Evolutionary conservation across 2,113 vertebrate species (phyloP), one percentile per base, ranked within the genome.

Genomic region (Callocephalon fimbriatum): DNA sequence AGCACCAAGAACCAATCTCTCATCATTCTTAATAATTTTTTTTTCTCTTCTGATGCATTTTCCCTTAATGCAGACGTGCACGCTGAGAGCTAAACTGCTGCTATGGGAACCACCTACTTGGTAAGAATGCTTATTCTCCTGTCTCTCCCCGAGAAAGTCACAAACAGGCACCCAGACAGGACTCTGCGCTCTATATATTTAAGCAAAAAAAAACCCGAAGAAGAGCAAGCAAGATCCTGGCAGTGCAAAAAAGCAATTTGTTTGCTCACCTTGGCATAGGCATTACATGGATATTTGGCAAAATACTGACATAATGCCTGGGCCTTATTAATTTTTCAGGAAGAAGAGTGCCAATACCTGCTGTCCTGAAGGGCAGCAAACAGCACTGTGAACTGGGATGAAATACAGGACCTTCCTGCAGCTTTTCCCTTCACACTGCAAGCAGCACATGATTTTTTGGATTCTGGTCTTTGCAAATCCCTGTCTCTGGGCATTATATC

Each of bases 311-410:
- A 22, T 22, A 73, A 86, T 26, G 56, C 21, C 72, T 4, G 5
- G 44, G 47, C 18, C 45, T 40, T 26, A 9, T 32, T 50, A 21
- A 38, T 53, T 75, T n/a, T 7, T 59, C 31, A 47, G 44, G 42
- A 56, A 65, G 32, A 61, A 27, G 5, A 5, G 40, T 9, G 31
- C 23, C 19, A 42, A 38, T 32, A 40, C 37, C 53, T 83, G 56
- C 50, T 44, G 22, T 1, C 4, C 54, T 44, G 56, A 58, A 48
- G 29, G 56, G 31, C 7, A 4, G 12, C 72, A 72, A 62, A 65
- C 1, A 1, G 38, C 37, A n/a, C 76, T 47, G 68, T 35, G 68
- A 37, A 47, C 76, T 2, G 2, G 45, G 42, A 81, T 0, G 1
- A 31, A 4, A 31, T 15, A 16, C 3, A 13, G 54, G 10, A 72